Base-by-base conservation (phyloP, 2,888 invertebrate species). In the Ectemnius cavifrons region DNA sequence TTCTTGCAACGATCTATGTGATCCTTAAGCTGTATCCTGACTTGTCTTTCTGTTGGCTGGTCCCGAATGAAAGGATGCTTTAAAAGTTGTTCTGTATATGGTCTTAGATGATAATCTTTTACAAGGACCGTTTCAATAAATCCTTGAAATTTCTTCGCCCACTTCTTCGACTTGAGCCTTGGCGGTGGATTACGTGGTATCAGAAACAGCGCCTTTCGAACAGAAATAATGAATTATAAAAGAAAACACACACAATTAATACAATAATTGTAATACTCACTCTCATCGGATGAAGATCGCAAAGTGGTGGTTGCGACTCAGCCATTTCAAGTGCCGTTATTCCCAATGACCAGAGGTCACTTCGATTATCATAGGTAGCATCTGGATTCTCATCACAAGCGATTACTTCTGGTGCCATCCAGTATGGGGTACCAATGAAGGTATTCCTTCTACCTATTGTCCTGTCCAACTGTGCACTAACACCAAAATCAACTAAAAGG, bases 281-380 rank as follows among this genome's bases (percentile, higher is more conserved):
- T 88, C 99, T 94, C 99, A 99, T 99, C 27, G 99, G 99, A 93
- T 99, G 99, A 91, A 99, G 94, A 93, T 99, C 99, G 93, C 99
- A 99, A 73, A 99, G 94, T 52, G 99, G 99, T 78, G 99, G 99
- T 92, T 99, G 98, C 87, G 98, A 98, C 93, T 99, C 99, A 72
- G 99, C 99, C 99, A 99, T 99, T 94, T 99, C 99, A 80, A 99
- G 94, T 65, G 99, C 98, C 72, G 99, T 99, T 89, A 99, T 99
- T 88, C 99, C 97, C 82, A 97, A 93, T 62, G 96, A 97, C 97
- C 97, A 97, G 77, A 97, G 93, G 92, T 97, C 97, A 86, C 96
- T 97, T 87, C 97, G 95, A 93, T 99, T 99, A 92, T 99, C 99
- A 90, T 99, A 99, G 20, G 99, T 99, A 73, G 99, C 99, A 91